Base-by-base conservation (phyloP, 2,797 vertebrate genomes). In the Tenualosa thibaudeaui region DNA sequence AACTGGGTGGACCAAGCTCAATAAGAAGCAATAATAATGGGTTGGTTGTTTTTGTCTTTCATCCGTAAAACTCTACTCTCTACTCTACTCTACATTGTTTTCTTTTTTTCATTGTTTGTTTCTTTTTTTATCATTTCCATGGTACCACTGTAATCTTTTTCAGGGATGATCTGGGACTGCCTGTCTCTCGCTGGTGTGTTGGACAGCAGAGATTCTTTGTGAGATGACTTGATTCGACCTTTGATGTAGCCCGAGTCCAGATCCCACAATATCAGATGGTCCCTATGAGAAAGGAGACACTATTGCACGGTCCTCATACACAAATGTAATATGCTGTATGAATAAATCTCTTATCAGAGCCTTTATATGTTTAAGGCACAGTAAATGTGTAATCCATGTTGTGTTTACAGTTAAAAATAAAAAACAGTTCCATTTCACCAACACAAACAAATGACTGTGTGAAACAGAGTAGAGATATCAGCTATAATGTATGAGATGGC, bases 221-320 rank as follows among this genome's bases (percentile, higher is more conserved):
- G 90, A 62, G 89, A 87, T 6, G 91, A 87, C 82, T 91, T 94
- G 84, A 94, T 89, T 82, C 92, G 90, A 15, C 91, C 87, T 89
- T 93, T 94, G 90, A 94, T 88, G 87, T 93, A 92, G 12, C 91
- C 94, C 51, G 91, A 90, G 83, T 93, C 91, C 90, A 95, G 89
- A 90, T 95, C 94, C 93, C 94, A 95, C 58, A 89, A 89, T 81
- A 96, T 92, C 92, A 95, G 93, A 90, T 95, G 92, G 84, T 94
- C 93, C 90, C 95, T 96, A 91, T 84, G 91, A 93, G 8, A 37
- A 17, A 62, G 37, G 68, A 75, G 37, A 75, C 2, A 3, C 12
- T 37, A 15, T 15, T 12, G 13, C 62, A 37, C 26, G 2, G 3
- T 65, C 60, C 2, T 26, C 62, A 26, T 13, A 68, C 0, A 56